phyloP scores from a whole-genome alignment of 2,888 invertebrate species.

The Coelinius sp. region DNA sequence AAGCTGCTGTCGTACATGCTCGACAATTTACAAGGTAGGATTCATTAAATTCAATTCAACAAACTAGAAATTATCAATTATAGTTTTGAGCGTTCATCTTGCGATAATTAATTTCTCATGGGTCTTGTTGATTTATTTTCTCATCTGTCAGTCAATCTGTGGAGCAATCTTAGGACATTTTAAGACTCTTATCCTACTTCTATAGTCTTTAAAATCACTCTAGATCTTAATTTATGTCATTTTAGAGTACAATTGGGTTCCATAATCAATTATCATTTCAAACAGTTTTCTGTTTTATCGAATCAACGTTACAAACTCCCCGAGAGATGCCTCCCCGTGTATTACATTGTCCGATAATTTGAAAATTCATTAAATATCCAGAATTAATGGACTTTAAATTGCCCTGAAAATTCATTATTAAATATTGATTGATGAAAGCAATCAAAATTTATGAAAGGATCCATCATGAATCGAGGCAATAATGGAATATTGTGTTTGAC shows the following conservation, averaged over 20 bases:
- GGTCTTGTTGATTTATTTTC: neutral
- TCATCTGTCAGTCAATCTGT: neutral
- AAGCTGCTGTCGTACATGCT: slow-evolving; percentile 95
- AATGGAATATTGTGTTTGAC: neutral
- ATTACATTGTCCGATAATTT: neutral
- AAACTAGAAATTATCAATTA: neutral
- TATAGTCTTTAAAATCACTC: too few species aligned
- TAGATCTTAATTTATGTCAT: neutral
- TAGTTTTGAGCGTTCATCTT: neutral
- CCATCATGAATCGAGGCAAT: neutral
- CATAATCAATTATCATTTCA: neutral
- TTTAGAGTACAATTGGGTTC: neutral
- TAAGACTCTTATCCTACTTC: too few species aligned
- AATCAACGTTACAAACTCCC: neutral
- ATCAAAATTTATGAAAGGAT: slow-evolving; percentile 10
- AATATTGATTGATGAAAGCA: neutral
- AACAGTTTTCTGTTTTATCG: slow-evolving; percentile 22
- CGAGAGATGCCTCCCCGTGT: slow-evolving; percentile 32
- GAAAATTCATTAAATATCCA: neutral
- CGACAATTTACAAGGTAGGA: slow-evolving; percentile 94
- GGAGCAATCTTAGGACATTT: neutral
- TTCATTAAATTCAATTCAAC: slow-evolving; percentile 1
- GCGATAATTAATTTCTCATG: neutral
- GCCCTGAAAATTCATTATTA: slow-evolving; percentile 17
- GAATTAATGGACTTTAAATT: slow-evolving; percentile 6